phyloP scores from a whole-genome alignment of 2,888 invertebrate genomes.

The Eupeodes luniger region DNA sequence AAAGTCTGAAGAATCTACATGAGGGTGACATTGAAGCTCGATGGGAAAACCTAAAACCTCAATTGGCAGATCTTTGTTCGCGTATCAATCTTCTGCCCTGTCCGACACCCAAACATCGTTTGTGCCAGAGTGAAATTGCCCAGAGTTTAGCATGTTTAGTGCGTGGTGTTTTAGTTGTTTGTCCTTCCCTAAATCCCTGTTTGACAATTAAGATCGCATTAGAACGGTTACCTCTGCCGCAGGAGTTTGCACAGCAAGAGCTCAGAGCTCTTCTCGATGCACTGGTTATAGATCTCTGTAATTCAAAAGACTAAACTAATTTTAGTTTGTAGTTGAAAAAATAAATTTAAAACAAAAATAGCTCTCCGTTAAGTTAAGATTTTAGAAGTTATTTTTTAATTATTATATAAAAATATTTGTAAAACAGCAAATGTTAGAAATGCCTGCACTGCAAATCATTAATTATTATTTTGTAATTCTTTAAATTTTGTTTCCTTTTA shows the following conservation, averaged over 20 bases:
- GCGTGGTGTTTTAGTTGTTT: constrained; percentile 82
- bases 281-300: constrained; percentile 80
- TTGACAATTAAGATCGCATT: constrained; percentile 82
- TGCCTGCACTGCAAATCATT: constrained; percentile 11
- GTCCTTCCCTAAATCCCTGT: constrained; percentile 82
- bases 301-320: constrained; percentile 68
- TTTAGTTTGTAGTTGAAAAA: constrained; percentile 33
- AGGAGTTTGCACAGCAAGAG: constrained; percentile 83
- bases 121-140: constrained; percentile 84
- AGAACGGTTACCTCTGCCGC: constrained; percentile 83
- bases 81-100: constrained; percentile 83
- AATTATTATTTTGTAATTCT: constrained; percentile 54
- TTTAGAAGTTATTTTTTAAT: constrained; percentile 29
- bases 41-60: constrained; percentile 83
- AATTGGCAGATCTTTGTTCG: constrained; percentile 83
- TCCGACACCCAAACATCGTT: constrained; percentile 83
- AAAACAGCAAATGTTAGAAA: constrained; percentile 23
- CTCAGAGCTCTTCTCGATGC: constrained; percentile 80
- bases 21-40: constrained; percentile 82
- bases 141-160: constrained; percentile 83
- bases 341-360: background rate
- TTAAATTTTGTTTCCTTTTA: constrained; percentile 48
- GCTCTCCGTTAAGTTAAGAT: constrained; percentile 43
- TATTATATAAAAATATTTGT: constrained; percentile 24
- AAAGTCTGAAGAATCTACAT: constrained; percentile 81